Evolutionary conservation across 1,140 invertebrate species (phyloP).

Genomic region (Cydia pomonella): DNA sequence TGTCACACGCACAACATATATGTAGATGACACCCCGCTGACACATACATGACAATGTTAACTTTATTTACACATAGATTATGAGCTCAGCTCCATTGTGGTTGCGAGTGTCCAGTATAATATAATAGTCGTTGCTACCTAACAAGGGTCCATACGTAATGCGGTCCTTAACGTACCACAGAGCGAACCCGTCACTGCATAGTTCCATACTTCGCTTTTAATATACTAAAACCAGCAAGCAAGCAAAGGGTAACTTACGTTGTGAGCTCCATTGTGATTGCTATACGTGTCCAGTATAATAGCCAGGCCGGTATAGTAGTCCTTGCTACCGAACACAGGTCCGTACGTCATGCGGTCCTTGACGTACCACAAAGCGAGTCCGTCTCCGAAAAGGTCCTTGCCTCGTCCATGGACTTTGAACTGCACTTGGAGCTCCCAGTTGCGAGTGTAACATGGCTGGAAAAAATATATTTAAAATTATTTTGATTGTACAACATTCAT

Average conservation of each 20-base stretch:
- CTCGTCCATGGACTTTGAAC: constrained; percentile 97
- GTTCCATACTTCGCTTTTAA: constrained; percentile 94
- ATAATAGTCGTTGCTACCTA: constrained; percentile 97
- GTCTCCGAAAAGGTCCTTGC: constrained; percentile 98
- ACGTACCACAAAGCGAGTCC: constrained; percentile 99
- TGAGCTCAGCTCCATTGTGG: constrained; percentile 99
- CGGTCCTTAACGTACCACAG: constrained; percentile 98
- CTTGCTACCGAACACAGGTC: constrained; percentile 96
- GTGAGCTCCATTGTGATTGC: constrained; percentile 99
- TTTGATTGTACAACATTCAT: no score
- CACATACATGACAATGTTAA: no score
- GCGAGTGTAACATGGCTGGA: constrained; percentile 89
- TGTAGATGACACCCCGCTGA: no score
- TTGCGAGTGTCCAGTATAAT: constrained; percentile 99
- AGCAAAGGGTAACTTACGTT: constrained; percentile 85
- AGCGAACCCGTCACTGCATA: constrained; percentile 98
- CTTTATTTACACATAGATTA: constrained; percentile 88
- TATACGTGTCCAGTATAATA: constrained; percentile 98
- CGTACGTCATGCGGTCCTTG: constrained; percentile 91
- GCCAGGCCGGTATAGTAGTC: constrained; percentile 96
- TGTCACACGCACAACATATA: no score
- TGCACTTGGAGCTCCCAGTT: constrained; percentile 99
- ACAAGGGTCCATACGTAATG: constrained; percentile 93
- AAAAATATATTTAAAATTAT: constrained; percentile 28
- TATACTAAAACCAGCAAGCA: no score